Percentiles rank a stretch among this genome's conserved stretches.
These are phyloP conservation scores for Herpailurus yagouaroundi DNA, from an alignment of 2,113 vertebrate species.

Conservation along the genomic window DNA sequence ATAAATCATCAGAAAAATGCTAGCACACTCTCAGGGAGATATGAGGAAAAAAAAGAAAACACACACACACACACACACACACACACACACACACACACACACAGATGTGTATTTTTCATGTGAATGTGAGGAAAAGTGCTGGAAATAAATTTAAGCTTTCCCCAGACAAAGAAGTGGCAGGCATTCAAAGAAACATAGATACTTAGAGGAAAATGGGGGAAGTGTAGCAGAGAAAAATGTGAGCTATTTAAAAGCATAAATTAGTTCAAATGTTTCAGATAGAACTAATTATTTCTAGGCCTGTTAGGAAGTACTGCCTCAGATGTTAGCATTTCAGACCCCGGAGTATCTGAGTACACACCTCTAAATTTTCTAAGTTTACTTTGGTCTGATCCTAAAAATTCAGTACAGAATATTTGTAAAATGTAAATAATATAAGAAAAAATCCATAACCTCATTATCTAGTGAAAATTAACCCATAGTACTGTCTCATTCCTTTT, in stretches of 20 bases:
- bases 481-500: neutral
- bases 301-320: neutral
- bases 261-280: conserved; percentile 41
- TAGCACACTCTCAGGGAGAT: conserved; percentile 47
- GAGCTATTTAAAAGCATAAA: conserved; percentile 61
- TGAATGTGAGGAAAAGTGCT: conserved; percentile 66
- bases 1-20: conserved; percentile 75
- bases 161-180: conserved; percentile 72
- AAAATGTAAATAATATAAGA: neutral
- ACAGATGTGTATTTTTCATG: conserved; percentile 76
- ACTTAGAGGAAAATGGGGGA: conserved; percentile 49
- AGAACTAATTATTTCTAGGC: conserved; percentile 43
- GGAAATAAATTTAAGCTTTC: conserved; percentile 66
- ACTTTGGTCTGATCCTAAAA: neutral
- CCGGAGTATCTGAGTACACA: neutral
- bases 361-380: neutral
- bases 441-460: neutral
- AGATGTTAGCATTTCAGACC: neutral
- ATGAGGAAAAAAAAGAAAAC: neutral
- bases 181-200: conserved; percentile 68
- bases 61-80: neutral
- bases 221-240: conserved; percentile 50
- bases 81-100: conserved; percentile 6
- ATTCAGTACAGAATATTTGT: neutral
- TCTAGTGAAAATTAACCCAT: neutral